Conservation (phyloP, 2,888 invertebrate genomes). For the Polyommatus iphigenia region DNA sequence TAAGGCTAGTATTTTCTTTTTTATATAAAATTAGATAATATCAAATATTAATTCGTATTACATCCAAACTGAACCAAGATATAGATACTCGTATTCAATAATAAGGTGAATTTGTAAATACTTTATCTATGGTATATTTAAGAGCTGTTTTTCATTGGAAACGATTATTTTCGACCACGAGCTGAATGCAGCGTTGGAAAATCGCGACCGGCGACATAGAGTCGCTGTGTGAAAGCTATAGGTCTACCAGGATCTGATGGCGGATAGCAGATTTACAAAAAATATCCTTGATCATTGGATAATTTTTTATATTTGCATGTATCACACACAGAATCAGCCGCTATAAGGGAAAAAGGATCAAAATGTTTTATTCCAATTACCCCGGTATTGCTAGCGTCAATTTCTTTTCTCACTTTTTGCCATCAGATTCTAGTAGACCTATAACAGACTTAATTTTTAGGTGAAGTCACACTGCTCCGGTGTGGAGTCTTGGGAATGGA, state of each 20-base stretch:
- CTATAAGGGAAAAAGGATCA: too few species aligned
- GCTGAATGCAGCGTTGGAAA: slow-evolving; percentile 46
- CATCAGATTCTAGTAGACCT: too few species aligned
- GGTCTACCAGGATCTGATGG: too few species aligned
- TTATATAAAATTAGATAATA: slow-evolving; percentile 38
- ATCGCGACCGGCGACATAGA: slow-evolving; percentile 19
- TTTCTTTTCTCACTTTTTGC: too few species aligned
- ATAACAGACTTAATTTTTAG: not conserved
- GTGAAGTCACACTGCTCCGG: not conserved
- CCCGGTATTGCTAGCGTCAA: too few species aligned
- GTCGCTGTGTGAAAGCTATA: slow-evolving; percentile 6
- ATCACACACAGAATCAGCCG: too few species aligned
- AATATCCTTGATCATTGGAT: too few species aligned
- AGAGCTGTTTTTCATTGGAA: slow-evolving; percentile 61
- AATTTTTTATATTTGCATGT: too few species aligned
- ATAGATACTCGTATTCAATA: slow-evolving; percentile 56
- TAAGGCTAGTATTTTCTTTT: slow-evolving; percentile 41
- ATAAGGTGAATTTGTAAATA: slow-evolving; percentile 70
- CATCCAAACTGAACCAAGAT: slow-evolving; percentile 57
- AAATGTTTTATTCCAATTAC: too few species aligned
- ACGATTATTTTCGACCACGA: slow-evolving; percentile 50
- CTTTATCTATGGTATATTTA: slow-evolving; percentile 68
- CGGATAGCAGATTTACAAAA: too few species aligned
- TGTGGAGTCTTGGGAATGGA: not conserved
- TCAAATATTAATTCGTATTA: slow-evolving; percentile 40